Base-by-base conservation (phyloP, 2,888 invertebrate species). In the Tetramorium bicarinatum region DNA sequence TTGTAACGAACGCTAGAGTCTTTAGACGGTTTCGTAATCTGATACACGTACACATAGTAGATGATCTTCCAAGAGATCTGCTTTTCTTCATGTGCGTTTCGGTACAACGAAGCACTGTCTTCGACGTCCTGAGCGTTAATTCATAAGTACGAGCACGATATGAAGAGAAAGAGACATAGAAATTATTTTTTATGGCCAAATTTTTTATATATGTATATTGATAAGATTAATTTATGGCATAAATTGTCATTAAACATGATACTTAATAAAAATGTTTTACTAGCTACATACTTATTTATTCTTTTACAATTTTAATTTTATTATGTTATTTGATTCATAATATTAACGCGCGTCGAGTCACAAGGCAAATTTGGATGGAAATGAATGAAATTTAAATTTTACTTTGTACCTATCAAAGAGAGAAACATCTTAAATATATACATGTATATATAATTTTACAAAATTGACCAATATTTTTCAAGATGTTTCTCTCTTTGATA, bases 1-100 rank as follows among this genome's bases (percentile, higher is more conserved):
- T 84, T 85, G 59, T 83, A 83, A 85, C 59, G 59, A 76, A 44
- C 29, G 34, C 52, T 52, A 79, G 77, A 62, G 77, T 87, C 84
- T 77, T 69, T 80, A 64, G 77, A 85, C 82, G 86, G 66, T 72
- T 85, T 81, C 75, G 88, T 88, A 85, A 89, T 85, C 74, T 47
- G 85, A 88, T 88, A 87, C 66, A 56, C 44, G 72, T 75, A 82
- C 64, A 83, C 81, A 86, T 72, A 69, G 79, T 79, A 77, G 84
- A 87, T 82, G 87, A 89, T 89, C 87, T 89, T 85, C 84, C 85
- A 25, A 81, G 85, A 87, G 88, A 89, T 88, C 88, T 89, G 89
- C 85, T 88, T 86, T 86, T 75, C 85, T 83, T 88, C 89, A 82
- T 84, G 29, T 34, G 49, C 52, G 56, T 79, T 72, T 66, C 29